Base-by-base conservation (phyloP, 2,888 invertebrate genomes). In the Drosophila bunnanda region DNA sequence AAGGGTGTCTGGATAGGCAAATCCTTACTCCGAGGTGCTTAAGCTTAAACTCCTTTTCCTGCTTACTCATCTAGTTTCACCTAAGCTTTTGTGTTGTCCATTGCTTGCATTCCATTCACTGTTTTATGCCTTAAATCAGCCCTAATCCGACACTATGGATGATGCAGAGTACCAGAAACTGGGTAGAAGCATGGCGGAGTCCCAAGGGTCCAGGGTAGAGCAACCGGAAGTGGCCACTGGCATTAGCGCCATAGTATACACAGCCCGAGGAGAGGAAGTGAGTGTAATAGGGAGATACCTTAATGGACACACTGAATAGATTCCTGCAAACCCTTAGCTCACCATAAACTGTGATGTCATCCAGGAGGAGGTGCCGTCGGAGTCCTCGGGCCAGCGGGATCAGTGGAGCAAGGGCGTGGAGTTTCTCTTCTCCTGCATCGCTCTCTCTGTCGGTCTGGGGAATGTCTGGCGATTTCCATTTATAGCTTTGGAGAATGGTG, bases 391-490 rank as follows among this genome's bases (percentile, higher is more conserved):
- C 4, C 89, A 53, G 1, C 84, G 92, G 0, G 93, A 92, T 7
- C 92, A 93, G 80, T 95, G 95, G 95, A 93, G 93, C 41, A 94
- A 93, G 58, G 93, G 94, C 38, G 87, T 94, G 3, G 95, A 95
- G 88, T 95, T 95, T 87, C 92, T 95, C 2, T 94, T 95, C 91
- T 95, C 95, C 0, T 92, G 92, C 66, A 92, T 92, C 58, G 91
- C 92, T 1, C 66, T 95, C 89, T 94, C 95, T 0, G 95, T 95
- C 7, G 95, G 95, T 0, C 91, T 95, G 20, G 95, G 95, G 12
- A 95, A 95, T 84, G 94, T 95, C 0, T 95, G 95, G 95, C 92
- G 95, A 65, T 95, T 95, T 92, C 95, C 95, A 0, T 95, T 94
- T 80, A 94, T 94, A 2, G 95, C 95, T 0, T 93, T 94, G 77